Evolutionary conservation across 2,113 vertebrate genomes (phyloP).

Genomic region (Notarius quadriscutis): DNA sequence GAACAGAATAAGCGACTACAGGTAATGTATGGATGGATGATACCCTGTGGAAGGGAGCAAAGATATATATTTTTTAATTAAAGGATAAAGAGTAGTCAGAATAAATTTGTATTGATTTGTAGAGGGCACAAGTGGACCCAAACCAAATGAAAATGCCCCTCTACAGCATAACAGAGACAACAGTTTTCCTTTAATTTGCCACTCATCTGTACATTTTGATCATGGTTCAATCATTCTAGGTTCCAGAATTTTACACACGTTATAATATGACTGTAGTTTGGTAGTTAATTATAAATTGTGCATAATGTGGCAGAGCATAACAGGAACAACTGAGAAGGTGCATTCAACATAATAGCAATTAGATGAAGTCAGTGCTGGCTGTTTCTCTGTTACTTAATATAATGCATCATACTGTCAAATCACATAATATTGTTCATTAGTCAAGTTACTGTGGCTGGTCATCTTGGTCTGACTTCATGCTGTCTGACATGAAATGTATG

Average conservation of each 20-base stretch:
- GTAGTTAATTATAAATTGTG: conserved; percentile 1
- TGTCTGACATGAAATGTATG: conserved; percentile 7
- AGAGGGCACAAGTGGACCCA: neutral
- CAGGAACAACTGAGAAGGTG: neutral
- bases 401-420: conserved; percentile 23
- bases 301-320: neutral
- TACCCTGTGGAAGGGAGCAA: no score
- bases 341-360: neutral
- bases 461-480: conserved; percentile 2
- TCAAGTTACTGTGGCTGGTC: neutral
- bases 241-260: neutral
- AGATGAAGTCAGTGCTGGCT: conserved; percentile 22
- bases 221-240: neutral
- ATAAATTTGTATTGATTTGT: neutral
- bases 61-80: no score
- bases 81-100: neutral
- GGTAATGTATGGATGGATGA: no score
- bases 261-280: neutral
- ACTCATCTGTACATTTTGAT: neutral
- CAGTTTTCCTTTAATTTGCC: neutral
- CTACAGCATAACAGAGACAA: neutral
- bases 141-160: neutral
- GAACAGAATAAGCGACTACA: no score
- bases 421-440: conserved; percentile 12
- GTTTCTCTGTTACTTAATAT: conserved; percentile 9